Conservation (phyloP, 2,797 vertebrate species). For the Lagorchestes hirsutus region DNA sequence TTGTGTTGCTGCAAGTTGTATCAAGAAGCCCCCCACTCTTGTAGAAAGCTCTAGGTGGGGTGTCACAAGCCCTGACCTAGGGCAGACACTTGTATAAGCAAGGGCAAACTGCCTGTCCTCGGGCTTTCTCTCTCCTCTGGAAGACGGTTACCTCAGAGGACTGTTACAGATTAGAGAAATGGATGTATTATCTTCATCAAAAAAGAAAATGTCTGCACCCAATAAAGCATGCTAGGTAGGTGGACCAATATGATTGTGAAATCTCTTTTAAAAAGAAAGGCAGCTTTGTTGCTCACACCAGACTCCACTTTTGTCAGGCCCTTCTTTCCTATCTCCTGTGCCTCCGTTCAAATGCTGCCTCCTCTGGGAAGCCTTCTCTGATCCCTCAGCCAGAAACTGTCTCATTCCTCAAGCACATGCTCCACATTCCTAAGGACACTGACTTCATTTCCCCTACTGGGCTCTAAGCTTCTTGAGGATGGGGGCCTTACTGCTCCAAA, state of each 20-base stretch:
- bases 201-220: background rate
- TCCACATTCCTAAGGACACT: background rate
- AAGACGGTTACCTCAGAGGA: background rate
- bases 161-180: background rate
- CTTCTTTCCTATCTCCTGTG: background rate
- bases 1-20: conserved; percentile 57
- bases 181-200: background rate
- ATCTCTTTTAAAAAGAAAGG: background rate
- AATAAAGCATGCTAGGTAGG: background rate
- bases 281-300: background rate
- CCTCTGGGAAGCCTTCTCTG: background rate
- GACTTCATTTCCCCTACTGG: background rate
- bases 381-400: background rate
- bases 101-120: background rate
- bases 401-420: background rate
- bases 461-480: background rate
- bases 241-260: background rate
- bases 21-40: conserved; percentile 45
- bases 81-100: background rate
- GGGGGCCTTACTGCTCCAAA: background rate
- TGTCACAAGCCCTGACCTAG: background rate
- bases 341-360: background rate
- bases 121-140: background rate
- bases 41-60: background rate
- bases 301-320: background rate